Base-by-base conservation (phyloP, 2,797 vertebrate species). In the Lacerta agilis region DNA sequence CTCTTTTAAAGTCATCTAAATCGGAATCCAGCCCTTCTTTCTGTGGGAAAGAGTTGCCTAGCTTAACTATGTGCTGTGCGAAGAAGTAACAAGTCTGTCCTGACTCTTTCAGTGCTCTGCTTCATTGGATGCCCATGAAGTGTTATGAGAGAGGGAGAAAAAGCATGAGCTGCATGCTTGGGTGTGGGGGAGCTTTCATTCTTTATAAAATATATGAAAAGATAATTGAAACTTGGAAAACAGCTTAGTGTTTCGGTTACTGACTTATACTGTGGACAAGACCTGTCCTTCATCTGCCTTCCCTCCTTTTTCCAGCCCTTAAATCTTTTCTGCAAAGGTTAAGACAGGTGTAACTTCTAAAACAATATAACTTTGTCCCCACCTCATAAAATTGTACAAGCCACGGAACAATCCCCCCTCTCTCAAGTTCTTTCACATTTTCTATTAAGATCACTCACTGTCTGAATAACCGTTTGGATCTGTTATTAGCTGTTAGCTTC, bases 351-450 rank as follows among this genome's bases (percentile, higher is more conserved):
- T n/a, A 29, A 23, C n/a, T 82, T 82, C 78, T 81, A 11, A 85
- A 85, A 85, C 11, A 11, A 76, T 77, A 76, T 69, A 87, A 67
- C 33, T 3, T 67, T 76, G 71, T 85, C 69, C 78, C 45, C 69
- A 87, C 78, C 82, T 76, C 79, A 76, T 87, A 87, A 90, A 67
- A 29, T 33, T 25, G 27, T 86, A 76, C 43, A 77, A 77, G n/a
- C 67, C 55, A 29, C 18, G 64, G 71, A 81, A 67, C 67, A n/a
- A 49, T 29, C 45, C 36, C 38, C 17, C 17, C 55, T 5, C 55
- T 20, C 41, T 55, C 43, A 23, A 49, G 25, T 72, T 80, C 38
- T 38, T 79, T 73, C 67, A 73, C 27, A 67, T n/a, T 77, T 27
- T 20, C 29, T n/a, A 66, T 8, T 79, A 36, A 55, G 33, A 61